Evolutionary conservation across 2,113 vertebrate species (phyloP), one percentile per base, ranked within the genome.

Genomic region (Thinocorus orbignyianus): DNA sequence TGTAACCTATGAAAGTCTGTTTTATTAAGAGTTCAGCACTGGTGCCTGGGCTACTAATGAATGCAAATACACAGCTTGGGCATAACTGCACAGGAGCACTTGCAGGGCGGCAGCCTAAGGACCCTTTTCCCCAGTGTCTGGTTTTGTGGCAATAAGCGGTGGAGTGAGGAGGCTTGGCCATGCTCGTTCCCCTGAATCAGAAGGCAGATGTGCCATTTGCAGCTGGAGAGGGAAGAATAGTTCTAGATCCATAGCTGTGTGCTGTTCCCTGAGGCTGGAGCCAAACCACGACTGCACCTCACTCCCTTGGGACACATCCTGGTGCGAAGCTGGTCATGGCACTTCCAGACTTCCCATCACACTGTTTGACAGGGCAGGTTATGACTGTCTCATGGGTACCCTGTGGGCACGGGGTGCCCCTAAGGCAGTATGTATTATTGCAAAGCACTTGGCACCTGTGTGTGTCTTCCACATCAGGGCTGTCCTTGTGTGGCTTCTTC

Each of bases 361-460:
- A 12, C 35, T 44, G 22, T 25, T 37, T 62, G 74, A n/a, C n/a
- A 51, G 46, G 64, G 22, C 19, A 15, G 9, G 41, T 6, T 46
- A 19, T 65, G 82, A 37, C n/a, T 58, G 16, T 68, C 42, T 54
- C 39, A 9, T 3, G 64, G 44, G 22, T 71, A 49, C 8, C 8
- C 48, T 52, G 48, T 20, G 39, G 44, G 54, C 49, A 35, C 3
- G 6, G 18, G 22, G 12, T 68, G 20, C 15, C 54, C 23, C 39
- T 68, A 44, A 44, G 49, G 83, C 14, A 5, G 17, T 11, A 51
- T 19, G 23, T 19, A 62, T 7, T 35, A 8, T 14, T 52, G 54
- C 44, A 52, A 55, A 92, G 37, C 1, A 0, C 31, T 62, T 37
- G 41, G 54, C 28, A 57, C 14, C 37, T 18, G 5, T 0, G 0